Evolutionary conservation across 2,888 invertebrate genomes (phyloP), one percentile per base, ranked within the genome.

Genomic region (Drosophila lutescens): DNA sequence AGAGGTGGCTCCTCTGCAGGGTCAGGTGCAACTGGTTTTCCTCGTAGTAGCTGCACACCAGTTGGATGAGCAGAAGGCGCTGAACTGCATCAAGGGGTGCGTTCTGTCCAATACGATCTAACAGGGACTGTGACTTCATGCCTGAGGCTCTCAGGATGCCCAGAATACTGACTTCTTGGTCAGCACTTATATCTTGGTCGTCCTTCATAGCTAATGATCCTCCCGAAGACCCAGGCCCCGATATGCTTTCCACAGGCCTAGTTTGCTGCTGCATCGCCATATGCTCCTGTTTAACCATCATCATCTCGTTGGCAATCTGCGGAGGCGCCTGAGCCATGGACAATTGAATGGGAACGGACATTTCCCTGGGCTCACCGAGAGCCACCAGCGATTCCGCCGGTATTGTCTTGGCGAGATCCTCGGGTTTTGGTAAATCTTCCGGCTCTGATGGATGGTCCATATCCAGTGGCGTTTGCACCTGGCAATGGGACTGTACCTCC

Each of bases 21-120:
- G 90, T 88, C 63, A 90, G 54, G 59, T 90, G 91, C 61, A 86
- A 55, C 1, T 87, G 78, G 49, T 90, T 84, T 4, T 86, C 87
- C 63, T 88, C 89, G 53, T 91, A 90, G 69, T 79, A 91, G 47
- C 80, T 87, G 60, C 89, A 91, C 44, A 90, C 88, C 20, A 85
- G 47, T 17, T 91, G 88, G 15, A 90, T 91, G 9, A 90, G 69
- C 46, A 87, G 54, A 30, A 81, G 30, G 0, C 90, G 85, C 56
- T 90, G 88, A 38, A 78, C 73, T 2, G 77, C 80, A 8, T 84
- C 86, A 46, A 90, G 56, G 5, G 67, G 74, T 7, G 78, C 76
- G 10, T 85, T 77, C n/a, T 89, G 78, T 0, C 80, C 73, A 3
- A 86, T 62, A 1, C 81, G 82, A 10, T 88, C 79, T 7, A 89